phyloP scores from a whole-genome alignment of 2,113 vertebrate species.

The Haliaeetus leucogaster region DNA sequence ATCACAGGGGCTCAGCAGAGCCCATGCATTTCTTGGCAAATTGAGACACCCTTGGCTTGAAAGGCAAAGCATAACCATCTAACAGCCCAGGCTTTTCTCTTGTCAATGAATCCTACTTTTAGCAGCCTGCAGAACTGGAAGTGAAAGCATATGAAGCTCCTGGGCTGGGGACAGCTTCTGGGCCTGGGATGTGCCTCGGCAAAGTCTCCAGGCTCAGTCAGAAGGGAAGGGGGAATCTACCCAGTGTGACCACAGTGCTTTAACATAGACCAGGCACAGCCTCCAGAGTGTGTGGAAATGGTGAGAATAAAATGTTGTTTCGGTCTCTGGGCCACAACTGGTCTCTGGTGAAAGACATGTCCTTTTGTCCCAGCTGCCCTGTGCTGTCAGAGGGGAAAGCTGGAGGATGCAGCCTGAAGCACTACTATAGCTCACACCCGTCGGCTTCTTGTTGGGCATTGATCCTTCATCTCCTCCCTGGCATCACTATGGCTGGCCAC shows the following conservation, averaged over 20 bases:
- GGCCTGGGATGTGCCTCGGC: not conserved
- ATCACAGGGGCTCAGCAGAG: not conserved
- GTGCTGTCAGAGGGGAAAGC: not conserved
- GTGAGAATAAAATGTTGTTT: not conserved
- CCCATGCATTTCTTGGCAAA: not conserved
- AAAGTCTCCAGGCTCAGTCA: not conserved
- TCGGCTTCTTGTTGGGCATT: not conserved
- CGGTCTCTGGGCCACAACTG: not conserved
- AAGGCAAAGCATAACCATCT: not conserved
- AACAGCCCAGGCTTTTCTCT: not conserved
- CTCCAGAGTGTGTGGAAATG: not conserved
- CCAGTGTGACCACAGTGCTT: not conserved
- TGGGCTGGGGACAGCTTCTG: not conserved
- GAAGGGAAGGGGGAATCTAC: not conserved
- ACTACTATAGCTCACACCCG: not conserved
- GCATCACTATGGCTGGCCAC: not conserved
- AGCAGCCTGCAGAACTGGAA: not conserved
- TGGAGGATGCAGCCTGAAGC: not conserved
- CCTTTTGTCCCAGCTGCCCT: not conserved
- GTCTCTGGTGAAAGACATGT: not conserved
- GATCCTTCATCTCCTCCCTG: not conserved
- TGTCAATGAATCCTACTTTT: not conserved
- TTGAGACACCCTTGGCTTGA: not conserved
- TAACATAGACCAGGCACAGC: not conserved
- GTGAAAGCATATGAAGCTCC: accelerated